Conservation (phyloP, 2,113 vertebrate genomes). For the Copsychus sechellarum region DNA sequence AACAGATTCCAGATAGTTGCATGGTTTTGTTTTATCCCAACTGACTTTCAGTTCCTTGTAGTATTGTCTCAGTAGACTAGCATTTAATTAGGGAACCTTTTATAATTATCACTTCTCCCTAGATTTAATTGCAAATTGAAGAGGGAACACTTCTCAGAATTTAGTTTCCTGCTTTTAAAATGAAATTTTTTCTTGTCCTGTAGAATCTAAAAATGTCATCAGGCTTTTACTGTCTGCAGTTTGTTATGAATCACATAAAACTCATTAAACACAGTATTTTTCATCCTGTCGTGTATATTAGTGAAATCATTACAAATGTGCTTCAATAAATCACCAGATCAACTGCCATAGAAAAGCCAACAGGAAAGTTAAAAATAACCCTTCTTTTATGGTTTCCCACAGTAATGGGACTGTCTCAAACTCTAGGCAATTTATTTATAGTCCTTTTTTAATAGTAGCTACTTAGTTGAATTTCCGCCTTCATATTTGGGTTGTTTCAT, state of each 20-base stretch:
- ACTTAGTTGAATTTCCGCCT: constrained; percentile 42
- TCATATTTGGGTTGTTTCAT: constrained; percentile 50
- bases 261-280: constrained; percentile 26
- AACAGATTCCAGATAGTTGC: neutral
- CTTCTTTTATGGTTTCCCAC: constrained; percentile 40
- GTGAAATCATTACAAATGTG: neutral
- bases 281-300: neutral
- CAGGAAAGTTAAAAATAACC: constrained; percentile 20
- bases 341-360: neutral
- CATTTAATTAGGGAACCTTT: neutral
- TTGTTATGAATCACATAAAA: constrained; percentile 2
- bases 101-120: neutral
- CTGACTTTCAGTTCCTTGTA: neutral
- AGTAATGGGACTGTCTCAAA: constrained; percentile 7
- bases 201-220: constrained; percentile 3
- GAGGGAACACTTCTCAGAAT: neutral
- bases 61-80: neutral
- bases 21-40: neutral
- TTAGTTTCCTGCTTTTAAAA: constrained; percentile 20
- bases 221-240: neutral
- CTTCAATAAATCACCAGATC: constrained; percentile 47
- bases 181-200: neutral
- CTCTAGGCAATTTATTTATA: constrained; percentile 29
- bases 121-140: constrained; percentile 11
- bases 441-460: constrained; percentile 46